Percentiles rank a stretch among this genome's conserved stretches.
phyloP scores from a whole-genome alignment of 37 sponge, comb jelly and placozoan genomes.

The Halichondria panicea region DNA sequence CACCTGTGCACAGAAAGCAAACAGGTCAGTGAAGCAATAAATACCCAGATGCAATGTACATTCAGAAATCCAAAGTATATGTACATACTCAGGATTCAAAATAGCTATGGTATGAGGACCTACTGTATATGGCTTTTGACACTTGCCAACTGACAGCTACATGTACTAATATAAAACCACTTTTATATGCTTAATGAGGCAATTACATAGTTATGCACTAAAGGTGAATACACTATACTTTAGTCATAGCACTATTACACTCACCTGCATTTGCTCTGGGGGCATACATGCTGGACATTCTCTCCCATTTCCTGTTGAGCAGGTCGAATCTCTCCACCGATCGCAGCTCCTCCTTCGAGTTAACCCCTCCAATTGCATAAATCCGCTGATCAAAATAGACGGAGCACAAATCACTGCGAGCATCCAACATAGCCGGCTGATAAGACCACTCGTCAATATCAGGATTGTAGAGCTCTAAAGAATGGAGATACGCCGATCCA shows the following conservation, averaged over 20 bases:
- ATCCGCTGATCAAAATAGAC: conserved; percentile 64
- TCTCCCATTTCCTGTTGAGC: conserved; percentile 71
- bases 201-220: too few relatives aligned
- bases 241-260: too few relatives aligned
- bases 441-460: conserved; percentile 59
- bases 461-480: conserved; percentile 72
- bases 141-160: too few relatives aligned
- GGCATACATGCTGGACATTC: conserved; percentile 56
- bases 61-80: not conserved
- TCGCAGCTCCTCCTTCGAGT: conserved; percentile 39
- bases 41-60: not conserved
- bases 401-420: conserved; percentile 62
- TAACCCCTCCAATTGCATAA: conserved; percentile 75
- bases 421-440: conserved; percentile 66
- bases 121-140: too few relatives aligned
- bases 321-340: conserved; percentile 79
- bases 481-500: conserved; percentile 63
- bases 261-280: conserved; percentile 71
- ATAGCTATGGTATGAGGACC: too few relatives aligned
- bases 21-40: not conserved
- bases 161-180: too few relatives aligned
- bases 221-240: too few relatives aligned
- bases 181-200: too few relatives aligned
- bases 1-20: conserved; percentile 19
- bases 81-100: not conserved